A percentile compares a stretch with the other conserved stretches of the same genome.
phyloP scores from a whole-genome alignment of 2,888 invertebrate species.

The Emmelina monodactyla region DNA sequence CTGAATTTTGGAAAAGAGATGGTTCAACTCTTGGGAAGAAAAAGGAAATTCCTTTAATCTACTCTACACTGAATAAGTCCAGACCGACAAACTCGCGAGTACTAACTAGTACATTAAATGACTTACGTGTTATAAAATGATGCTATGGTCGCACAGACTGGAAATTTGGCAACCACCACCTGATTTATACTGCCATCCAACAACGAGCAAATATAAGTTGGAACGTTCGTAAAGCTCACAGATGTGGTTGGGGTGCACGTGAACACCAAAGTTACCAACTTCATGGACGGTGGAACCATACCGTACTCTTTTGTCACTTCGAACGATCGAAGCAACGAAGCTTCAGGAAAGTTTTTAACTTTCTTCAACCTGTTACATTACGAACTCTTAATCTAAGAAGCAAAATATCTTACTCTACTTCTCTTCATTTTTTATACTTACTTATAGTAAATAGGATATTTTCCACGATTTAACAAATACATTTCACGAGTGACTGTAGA shows the following conservation, averaged over 20 bases:
- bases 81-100: too few relatives aligned
- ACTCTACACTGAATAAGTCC: neutral
- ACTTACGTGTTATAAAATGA: conserved; percentile 58
- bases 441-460: conserved; percentile 64
- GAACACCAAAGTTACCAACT: conserved; percentile 36
- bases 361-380: conserved; percentile 54
- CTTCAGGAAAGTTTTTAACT: conserved; percentile 53
- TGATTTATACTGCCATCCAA: conserved; percentile 52
- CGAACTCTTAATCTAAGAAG: too few relatives aligned
- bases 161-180: conserved; percentile 54
- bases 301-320: conserved; percentile 39
- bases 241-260: conserved; percentile 48
- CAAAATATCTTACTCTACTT: too few relatives aligned
- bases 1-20: too few relatives aligned
- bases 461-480: conserved; percentile 64
- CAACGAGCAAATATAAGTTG: conserved; percentile 45
- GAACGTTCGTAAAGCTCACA: conserved; percentile 44
- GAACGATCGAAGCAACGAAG: conserved; percentile 39
- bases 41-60: too few relatives aligned
- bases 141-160: conserved; percentile 46
- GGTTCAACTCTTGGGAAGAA: too few relatives aligned
- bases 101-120: neutral
- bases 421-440: too few relatives aligned
- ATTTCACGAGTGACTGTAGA: conserved; percentile 46
- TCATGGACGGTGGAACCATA: conserved; percentile 32